These are phyloP conservation scores for Sarcoramphus papa DNA, from an alignment of 2,797 vertebrate species.

Conservation along the genomic window DNA sequence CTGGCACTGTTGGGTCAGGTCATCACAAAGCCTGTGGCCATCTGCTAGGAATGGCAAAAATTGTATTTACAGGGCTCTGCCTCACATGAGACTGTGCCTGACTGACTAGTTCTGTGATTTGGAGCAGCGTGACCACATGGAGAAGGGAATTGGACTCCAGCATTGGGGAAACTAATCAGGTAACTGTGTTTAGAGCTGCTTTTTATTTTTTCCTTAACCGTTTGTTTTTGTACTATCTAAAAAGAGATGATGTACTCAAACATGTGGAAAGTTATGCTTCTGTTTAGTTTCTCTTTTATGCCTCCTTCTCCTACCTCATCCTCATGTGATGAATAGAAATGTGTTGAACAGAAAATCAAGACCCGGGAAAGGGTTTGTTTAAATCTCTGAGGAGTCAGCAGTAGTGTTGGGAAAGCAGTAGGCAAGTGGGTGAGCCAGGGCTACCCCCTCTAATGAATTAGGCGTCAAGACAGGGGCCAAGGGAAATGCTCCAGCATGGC, in stretches of 20 bases:
- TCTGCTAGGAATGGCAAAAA: neutral
- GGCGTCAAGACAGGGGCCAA: neutral
- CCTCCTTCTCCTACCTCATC: neutral
- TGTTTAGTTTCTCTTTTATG: neutral
- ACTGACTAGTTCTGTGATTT: neutral
- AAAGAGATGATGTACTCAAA: neutral
- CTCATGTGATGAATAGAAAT: neutral
- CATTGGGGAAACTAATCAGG: neutral
- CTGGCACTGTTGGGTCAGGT: neutral
- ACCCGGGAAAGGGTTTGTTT: neutral
- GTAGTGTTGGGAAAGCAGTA: neutral
- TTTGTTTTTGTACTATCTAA: neutral
- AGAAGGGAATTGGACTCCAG: neutral
- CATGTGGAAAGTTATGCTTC: neutral
- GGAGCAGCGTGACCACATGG: neutral
- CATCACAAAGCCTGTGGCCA: neutral
- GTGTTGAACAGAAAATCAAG: too few species aligned
- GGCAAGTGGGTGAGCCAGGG: neutral
- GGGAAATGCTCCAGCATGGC: neutral
- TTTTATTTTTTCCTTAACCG: neutral
- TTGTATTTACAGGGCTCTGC: neutral
- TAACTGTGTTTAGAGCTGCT: neutral
- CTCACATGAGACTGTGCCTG: neutral
- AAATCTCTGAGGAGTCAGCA: neutral
- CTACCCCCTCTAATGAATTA: neutral